Conservation (phyloP, 1,140 invertebrate genomes). For the Heliothis subflexa region DNA sequence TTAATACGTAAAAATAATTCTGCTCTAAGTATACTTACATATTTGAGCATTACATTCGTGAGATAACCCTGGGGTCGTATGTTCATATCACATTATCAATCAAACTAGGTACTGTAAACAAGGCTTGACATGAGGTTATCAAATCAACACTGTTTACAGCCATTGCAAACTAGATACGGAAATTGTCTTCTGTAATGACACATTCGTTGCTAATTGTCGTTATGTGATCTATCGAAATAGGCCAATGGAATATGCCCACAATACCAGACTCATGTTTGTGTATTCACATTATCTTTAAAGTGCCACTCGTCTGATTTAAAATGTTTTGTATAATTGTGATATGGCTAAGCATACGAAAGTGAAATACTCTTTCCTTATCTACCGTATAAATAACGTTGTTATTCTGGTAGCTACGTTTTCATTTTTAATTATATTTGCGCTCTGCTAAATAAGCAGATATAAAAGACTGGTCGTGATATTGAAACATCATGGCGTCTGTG, state of each 20-base stretch:
- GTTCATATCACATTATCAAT: constrained; percentile 74
- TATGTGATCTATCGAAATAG: constrained; percentile 54
- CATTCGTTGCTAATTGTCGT: constrained; percentile 47
- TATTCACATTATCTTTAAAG: constrained; percentile 36
- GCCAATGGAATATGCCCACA: constrained; percentile 58
- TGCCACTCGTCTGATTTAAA: constrained; percentile 41
- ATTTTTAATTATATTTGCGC: constrained; percentile 8
- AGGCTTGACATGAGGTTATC: constrained; percentile 66
- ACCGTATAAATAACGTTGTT: neutral
- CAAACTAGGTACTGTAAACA: constrained; percentile 75
- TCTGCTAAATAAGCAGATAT: constrained; percentile 4
- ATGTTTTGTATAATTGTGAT: constrained; percentile 46
- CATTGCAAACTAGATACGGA: constrained; percentile 56
- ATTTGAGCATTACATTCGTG: constrained; percentile 7
- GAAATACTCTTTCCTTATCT: constrained; percentile 31
- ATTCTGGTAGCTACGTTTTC: constrained; percentile 20
- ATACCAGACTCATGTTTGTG: constrained; percentile 21
- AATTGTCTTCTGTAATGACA: constrained; percentile 57
- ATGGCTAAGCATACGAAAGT: constrained; percentile 24
- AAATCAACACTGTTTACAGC: constrained; percentile 64
- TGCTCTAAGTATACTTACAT: constrained; percentile 9
- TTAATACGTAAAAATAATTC: constrained; percentile 48
- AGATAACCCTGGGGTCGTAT: constrained; percentile 40
- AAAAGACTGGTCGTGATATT: constrained; percentile 31
- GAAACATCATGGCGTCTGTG: constrained; percentile 7